Evolutionary conservation across 2,797 vertebrate genomes (phyloP), one percentile per base, ranked within the genome.

Genomic region (Sphenodon punctatus): DNA sequence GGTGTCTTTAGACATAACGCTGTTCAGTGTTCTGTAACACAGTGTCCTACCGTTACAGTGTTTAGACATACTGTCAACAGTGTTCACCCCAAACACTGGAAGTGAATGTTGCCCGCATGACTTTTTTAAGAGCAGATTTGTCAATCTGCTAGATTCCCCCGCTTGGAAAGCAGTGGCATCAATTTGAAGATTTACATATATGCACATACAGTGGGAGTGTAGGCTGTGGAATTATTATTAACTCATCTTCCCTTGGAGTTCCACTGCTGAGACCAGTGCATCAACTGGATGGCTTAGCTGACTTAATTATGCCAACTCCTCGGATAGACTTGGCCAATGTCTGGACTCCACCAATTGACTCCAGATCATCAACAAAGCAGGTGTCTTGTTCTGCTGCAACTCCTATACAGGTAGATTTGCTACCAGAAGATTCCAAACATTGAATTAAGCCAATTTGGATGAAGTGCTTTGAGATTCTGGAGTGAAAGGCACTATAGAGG

Each of bases 401-500:
- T 16, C 46, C 19, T 69, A 34, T 6, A 20, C 20, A 4, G 7
- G 51, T 1, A 1, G 25, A n/a, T n/a, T 22, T 58, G 22, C 45
- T 2, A 0, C n/a, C 14, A 1, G 1, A 16, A 51, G 3, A 39
- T 2, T 32, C 27, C 15, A 30, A n/a, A 27, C 27, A 17, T 51
- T n/a, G n/a, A 51, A 27, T 51, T n/a, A 51, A 27, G 16, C 49
- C n/a, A 51, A 51, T 27, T 27, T 27, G n/a, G 16, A 17, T 51
- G 27, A 27, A 27, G 49, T 51, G 14, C n/a, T 15, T 27, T 5
- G 49, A 27, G 14, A 16, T n/a, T 7, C n/a, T 72, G 80, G 10
- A 0, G 0, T n/a, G 60, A 25, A 36, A 67, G 51, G 9, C 5
- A 6, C 32, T 48, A n/a, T 17, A 16, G 48, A 13, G 38, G 51